phyloP scores from a whole-genome alignment of 2,797 vertebrate genomes.

The Mormyrus hasselquistii region DNA sequence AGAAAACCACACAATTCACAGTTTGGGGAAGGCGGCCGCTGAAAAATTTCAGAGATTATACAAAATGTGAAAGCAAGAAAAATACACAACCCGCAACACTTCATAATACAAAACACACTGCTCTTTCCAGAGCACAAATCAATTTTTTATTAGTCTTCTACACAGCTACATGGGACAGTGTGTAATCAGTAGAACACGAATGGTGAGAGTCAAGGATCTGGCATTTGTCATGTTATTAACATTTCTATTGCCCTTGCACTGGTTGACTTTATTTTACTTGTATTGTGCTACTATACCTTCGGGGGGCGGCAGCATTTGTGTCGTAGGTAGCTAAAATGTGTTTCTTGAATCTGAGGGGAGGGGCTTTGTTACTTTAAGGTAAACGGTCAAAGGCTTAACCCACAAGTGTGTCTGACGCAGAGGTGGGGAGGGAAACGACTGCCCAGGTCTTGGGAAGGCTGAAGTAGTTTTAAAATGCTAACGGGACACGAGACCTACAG shows the following conservation, averaged over 20 bases:
- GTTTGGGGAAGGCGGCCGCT: neutral
- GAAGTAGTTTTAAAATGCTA: conserved; percentile 25
- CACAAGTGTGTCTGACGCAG: neutral
- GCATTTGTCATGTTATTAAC: neutral
- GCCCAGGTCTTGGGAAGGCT: neutral
- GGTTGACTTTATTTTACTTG: neutral
- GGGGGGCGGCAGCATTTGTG: neutral
- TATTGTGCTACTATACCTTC: neutral
- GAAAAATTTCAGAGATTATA: neutral
- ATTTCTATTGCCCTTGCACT: neutral
- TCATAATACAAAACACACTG: neutral
- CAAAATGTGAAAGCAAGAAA: neutral
- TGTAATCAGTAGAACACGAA: neutral
- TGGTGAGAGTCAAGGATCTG: neutral
- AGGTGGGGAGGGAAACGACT: neutral
- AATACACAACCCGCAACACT: neutral
- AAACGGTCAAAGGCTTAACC: neutral
- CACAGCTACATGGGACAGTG: neutral
- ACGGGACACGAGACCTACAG: conserved; percentile 62
- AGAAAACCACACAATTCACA: neutral
- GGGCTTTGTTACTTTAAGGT: neutral
- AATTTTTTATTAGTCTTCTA: neutral
- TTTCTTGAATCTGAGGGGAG: neutral
- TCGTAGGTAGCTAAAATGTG: neutral
- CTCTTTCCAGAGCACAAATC: neutral